Evolutionary conservation across 2,113 vertebrate species (phyloP), one percentile per base, ranked within the genome.

Genomic region (Sula dactylatra): DNA sequence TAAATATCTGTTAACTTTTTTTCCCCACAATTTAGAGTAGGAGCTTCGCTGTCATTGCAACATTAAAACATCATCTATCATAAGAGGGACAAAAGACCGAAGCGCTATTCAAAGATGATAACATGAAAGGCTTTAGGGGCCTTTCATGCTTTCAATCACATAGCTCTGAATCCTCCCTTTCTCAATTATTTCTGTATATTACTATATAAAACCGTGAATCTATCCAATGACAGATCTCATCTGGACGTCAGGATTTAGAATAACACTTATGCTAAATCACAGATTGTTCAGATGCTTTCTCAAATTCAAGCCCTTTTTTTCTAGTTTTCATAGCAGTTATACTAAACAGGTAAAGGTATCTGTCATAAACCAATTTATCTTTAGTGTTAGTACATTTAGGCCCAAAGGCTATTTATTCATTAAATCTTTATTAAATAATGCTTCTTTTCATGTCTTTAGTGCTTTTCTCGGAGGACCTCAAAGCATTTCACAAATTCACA

Each of bases 11-110:
- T 40, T 95, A 86, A 94, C 21, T 40, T 92, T 82, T 72, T 40
- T 32, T 1, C 11, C 66, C 36, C 58, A 45, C 32, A 90, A 38
- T 82, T 84, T 88, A 56, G 64, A 93, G 77, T 45, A 86, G 70
- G 62, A 84, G 56, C 72, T 92, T 76, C 77, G 72, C 88, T 82
- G 83, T 82, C 88, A 84, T 32, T 92, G 86, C 36, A 83, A 83
- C 54, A 59, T 61, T 74, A 83, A 92, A 92, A 61, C 66, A 86
- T 88, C 92, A 82, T 93, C 94, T 94, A 92, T 93, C 90, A 72
- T 86, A 93, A 88, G 77, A 70, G 24, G 86, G 88, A 95, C 88
- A 95, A 94, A 95, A 95, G 86, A 86, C 90, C 80, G 82, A 95
- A 92, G 86, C 69, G 71, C 72, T 74, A 84, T 94, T 94, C 88